A percentile compares a stretch with the other conserved stretches of the same genome.
Conservation (phyloP, 2,797 vertebrate genomes). For the Melopsittacus undulatus region DNA sequence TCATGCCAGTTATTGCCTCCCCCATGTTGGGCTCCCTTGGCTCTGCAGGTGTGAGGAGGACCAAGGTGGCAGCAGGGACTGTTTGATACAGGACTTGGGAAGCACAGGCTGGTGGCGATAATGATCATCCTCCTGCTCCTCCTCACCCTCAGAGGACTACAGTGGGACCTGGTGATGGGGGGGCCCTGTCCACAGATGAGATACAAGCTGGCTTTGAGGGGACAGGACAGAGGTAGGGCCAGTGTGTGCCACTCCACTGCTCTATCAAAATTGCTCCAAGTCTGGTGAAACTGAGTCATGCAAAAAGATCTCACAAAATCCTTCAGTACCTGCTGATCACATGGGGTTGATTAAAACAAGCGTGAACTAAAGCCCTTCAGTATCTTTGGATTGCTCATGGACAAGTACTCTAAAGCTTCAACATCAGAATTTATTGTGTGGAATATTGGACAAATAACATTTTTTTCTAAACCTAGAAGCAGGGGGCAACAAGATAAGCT, state of each 20-base stretch:
- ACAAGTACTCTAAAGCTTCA: background rate
- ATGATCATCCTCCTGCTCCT: background rate
- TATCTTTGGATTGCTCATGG: background rate
- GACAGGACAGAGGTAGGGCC: background rate
- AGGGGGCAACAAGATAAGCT: background rate
- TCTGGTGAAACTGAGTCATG: background rate
- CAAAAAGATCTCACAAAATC: background rate
- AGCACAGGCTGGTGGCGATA: rapidly evolving
- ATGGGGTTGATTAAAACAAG: background rate
- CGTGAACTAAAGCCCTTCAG: background rate
- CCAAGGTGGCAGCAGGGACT: background rate
- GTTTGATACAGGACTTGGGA: background rate
- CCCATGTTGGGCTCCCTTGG: rapidly evolving
- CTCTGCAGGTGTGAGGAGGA: rapidly evolving
- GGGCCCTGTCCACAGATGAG: background rate
- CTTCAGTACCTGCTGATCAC: background rate
- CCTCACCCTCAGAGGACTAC: background rate
- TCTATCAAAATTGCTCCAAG: background rate
- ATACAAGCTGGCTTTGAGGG: background rate
- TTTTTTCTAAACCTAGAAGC: background rate
- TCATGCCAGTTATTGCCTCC: background rate
- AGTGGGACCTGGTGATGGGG: background rate
- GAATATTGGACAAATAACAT: background rate
- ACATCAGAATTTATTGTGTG: background rate
- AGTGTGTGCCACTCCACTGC: background rate